Evolutionary conservation across 1,140 invertebrate species (phyloP).

Genomic region (Zophobas morio): DNA sequence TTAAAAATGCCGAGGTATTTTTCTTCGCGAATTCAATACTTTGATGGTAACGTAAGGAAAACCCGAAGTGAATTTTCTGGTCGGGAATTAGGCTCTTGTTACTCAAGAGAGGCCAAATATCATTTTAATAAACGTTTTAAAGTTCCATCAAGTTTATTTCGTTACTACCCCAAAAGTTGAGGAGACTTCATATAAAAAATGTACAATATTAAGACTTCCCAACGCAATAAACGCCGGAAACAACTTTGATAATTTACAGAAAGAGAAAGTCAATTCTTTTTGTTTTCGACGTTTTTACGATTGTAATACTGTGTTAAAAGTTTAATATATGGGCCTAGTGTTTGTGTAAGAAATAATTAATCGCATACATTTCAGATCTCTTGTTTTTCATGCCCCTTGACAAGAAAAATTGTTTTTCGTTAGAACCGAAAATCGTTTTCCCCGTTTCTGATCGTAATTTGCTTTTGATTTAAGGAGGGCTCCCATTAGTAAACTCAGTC

Average conservation of each 20-base stretch:
- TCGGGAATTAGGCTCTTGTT: conserved; percentile 21
- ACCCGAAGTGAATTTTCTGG: conserved; percentile 9
- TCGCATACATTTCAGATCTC: no score
- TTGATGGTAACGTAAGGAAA: neutral
- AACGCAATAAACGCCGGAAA: conserved; percentile 15
- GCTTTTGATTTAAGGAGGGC: no score
- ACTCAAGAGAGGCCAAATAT: conserved; percentile 20
- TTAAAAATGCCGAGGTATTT: neutral
- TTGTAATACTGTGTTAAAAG: no score
- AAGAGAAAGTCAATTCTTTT: neutral
- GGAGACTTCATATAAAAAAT: conserved; percentile 20
- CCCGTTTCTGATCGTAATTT: no score
- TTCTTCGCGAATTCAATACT: conserved; percentile 1
- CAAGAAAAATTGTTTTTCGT: no score
- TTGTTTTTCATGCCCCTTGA: no score
- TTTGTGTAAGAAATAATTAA: no score
- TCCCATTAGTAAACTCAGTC: no score
- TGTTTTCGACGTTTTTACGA: neutral
- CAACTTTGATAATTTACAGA: conserved; percentile 6
- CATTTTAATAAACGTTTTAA: conserved; percentile 35
- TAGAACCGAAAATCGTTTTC: no score
- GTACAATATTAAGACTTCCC: neutral
- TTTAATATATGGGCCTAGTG: no score
- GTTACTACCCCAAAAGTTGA: conserved; percentile 4
- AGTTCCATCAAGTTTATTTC: conserved; percentile 21